Conservation (phyloP, 2,113 vertebrate species). For the Ammospiza nelsoni region DNA sequence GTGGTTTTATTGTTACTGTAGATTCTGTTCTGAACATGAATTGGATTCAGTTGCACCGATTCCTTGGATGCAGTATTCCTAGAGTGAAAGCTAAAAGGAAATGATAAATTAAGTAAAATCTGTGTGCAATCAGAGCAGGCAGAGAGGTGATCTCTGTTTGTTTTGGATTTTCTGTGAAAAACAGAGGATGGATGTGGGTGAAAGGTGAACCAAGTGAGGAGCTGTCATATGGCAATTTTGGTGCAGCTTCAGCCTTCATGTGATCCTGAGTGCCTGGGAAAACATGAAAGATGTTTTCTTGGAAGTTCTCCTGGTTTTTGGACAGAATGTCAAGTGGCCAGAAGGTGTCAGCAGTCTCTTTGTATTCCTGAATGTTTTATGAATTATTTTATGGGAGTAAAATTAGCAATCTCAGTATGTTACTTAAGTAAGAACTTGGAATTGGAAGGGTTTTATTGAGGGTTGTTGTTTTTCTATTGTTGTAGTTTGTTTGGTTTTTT, state of each 20-base stretch:
- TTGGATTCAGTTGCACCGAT: background rate
- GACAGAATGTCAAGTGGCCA: constrained; percentile 34
- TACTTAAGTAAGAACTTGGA: background rate
- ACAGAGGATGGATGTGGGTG: background rate
- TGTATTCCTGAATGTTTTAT: background rate
- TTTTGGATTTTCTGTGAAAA: background rate
- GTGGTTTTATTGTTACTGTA: background rate
- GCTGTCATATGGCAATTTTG: background rate
- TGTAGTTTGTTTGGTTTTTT: background rate
- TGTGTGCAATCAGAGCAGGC: background rate
- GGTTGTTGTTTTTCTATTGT: no score
- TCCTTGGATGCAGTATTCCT: background rate
- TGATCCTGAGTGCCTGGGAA: constrained; percentile 16
- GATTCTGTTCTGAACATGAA: no score
- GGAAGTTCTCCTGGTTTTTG: background rate
- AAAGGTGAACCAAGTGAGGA: background rate
- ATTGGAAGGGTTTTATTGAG: background rate
- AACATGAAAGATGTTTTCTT: background rate
- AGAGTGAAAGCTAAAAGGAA: background rate
- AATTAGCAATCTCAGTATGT: background rate
- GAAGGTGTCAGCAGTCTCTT: constrained; percentile 66
- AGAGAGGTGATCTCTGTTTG: background rate
- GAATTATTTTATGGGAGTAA: background rate
- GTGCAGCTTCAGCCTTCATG: background rate
- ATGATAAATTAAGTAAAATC: background rate